These are phyloP conservation scores for Thalpophila matura DNA, from an alignment of 2,888 invertebrate genomes.

Conservation along the genomic window DNA sequence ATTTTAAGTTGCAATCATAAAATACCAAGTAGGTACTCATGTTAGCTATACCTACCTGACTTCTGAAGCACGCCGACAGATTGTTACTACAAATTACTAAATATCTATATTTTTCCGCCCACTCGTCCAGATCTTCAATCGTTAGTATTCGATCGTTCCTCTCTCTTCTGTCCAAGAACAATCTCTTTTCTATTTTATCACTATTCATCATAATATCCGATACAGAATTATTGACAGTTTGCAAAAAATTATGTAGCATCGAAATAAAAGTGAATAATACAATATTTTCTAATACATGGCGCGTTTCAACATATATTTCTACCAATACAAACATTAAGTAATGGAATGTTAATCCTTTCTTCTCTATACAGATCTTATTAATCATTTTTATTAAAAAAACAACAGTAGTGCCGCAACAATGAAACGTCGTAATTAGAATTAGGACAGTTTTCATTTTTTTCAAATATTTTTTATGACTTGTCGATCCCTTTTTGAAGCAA, in stretches of 20 bases:
- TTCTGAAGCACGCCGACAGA: conserved; percentile 27
- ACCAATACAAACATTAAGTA: conserved; percentile 3
- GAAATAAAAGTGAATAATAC: conserved; percentile 15
- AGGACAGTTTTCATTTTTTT: conserved; percentile 4
- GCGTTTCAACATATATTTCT: conserved; percentile 19
- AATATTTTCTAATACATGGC: conserved; percentile 21
- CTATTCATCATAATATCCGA: neutral
- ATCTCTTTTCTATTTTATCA: neutral
- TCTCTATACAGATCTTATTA: conserved; percentile 3
- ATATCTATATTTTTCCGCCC: conserved; percentile 16
- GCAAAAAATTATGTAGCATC: conserved; percentile 15
- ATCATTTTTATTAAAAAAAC: conserved; percentile 6
- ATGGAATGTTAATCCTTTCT: neutral
- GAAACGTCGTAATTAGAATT: neutral
- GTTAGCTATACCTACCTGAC: conserved; percentile 22
- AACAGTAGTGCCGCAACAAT: neutral
- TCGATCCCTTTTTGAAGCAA: neutral
- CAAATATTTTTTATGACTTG: neutral
- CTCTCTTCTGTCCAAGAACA: neutral
- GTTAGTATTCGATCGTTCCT: neutral
- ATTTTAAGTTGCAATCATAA: too few relatives aligned
- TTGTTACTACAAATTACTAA: conserved; percentile 14
- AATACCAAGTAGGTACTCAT: neutral
- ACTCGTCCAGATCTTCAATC: conserved; percentile 1
- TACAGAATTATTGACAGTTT: conserved; percentile 6